Conservation (phyloP, 2,888 invertebrate species). For the Drosophila melanosoma region DNA sequence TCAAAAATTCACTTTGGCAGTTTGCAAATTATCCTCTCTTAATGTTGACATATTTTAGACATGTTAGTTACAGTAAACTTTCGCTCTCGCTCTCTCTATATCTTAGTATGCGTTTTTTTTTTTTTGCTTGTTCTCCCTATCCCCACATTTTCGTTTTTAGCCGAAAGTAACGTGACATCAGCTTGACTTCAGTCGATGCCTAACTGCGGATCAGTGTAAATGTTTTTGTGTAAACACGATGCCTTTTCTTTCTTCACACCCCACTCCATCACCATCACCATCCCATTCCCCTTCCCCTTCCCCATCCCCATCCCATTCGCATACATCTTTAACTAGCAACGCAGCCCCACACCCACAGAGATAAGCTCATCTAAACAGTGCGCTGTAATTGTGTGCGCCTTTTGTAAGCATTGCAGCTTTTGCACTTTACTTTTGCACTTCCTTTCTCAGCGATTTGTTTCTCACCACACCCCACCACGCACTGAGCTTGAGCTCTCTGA, state of each 20-base stretch:
- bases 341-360: neutral
- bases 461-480: neutral
- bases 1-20: neutral
- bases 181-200: constrained; percentile 22
- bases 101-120: constrained; percentile 7
- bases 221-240: constrained; percentile 74
- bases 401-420: constrained; percentile 75
- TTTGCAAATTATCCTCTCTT: too few relatives aligned
- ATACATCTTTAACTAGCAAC: neutral
- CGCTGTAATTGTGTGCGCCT: constrained; percentile 71
- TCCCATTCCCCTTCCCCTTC: neutral
- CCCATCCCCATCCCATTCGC: neutral
- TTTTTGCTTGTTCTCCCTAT: constrained; percentile 26
- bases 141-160: constrained; percentile 52
- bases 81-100: neutral
- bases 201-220: constrained; percentile 67
- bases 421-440: constrained; percentile 73
- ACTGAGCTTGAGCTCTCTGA: constrained; percentile 19
- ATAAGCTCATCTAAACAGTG: constrained; percentile 16
- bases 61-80: neutral
- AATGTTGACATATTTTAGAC: neutral
- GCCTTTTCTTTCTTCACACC: constrained; percentile 13
- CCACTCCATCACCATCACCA: neutral
- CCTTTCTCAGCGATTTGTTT: constrained; percentile 69
- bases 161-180: constrained; percentile 6